Percentiles rank a stretch among this genome's conserved stretches.
Evolutionary conservation across 2,113 vertebrate genomes (phyloP).

Genomic region (Helogale parvula): DNA sequence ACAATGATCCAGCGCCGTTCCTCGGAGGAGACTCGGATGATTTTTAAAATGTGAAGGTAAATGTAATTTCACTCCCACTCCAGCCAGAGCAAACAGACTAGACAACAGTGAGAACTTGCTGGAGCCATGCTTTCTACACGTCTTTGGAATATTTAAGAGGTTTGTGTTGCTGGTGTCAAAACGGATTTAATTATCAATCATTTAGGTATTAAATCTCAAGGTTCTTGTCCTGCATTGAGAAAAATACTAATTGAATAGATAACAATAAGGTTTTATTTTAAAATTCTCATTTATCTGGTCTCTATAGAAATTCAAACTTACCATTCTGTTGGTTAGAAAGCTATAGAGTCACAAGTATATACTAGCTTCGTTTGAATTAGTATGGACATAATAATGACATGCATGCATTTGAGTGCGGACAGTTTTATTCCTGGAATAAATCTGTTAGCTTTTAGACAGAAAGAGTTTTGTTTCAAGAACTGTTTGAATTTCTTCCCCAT

Average conservation of each 20-base stretch:
- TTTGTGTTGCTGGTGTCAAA: not conserved
- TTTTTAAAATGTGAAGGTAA: not conserved
- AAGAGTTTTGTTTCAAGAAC: conserved; percentile 2
- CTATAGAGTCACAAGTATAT: not conserved
- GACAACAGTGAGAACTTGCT: not conserved
- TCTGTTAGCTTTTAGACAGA: conserved; percentile 45
- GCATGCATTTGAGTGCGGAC: not conserved
- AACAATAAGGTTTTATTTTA: not conserved
- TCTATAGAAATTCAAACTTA: conserved; percentile 40
- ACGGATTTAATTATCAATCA: conserved; percentile 19
- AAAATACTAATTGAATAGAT: conserved; percentile 3
- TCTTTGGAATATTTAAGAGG: not conserved
- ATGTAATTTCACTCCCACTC: not conserved
- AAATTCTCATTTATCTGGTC: not conserved
- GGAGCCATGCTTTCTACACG: not conserved
- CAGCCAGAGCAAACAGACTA: not conserved
- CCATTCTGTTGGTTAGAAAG: not conserved
- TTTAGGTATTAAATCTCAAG: not conserved
- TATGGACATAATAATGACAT: not conserved
- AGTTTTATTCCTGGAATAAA: conserved; percentile 47
- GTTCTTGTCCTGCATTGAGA: conserved; percentile 8
- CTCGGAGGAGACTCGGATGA: not conserved
- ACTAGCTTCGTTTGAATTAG: conserved; percentile 17
- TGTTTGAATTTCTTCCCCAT: not conserved
- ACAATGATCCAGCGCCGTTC: not conserved